Evolutionary conservation across 2,113 vertebrate species (phyloP).

Genomic region (Microtus ochrogaster): DNA sequence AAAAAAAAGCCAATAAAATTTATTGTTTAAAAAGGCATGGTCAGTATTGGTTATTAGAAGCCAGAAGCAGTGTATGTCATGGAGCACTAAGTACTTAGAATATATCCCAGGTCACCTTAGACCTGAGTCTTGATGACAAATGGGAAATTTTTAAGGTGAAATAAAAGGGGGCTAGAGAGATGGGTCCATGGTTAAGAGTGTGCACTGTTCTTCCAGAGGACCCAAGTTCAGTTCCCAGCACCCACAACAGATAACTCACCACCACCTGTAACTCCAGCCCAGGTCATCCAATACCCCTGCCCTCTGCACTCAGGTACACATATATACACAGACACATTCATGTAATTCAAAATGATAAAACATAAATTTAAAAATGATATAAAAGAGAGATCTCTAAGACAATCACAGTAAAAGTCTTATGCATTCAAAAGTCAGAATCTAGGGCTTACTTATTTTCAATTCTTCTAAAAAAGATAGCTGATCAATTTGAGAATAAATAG

Average conservation of each 20-base stretch:
- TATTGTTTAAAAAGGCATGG: not conserved
- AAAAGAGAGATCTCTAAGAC: not conserved
- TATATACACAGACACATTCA: not conserved
- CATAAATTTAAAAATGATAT: not conserved
- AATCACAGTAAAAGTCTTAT: not conserved
- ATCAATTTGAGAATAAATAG: conserved; percentile 15
- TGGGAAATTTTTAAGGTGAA: not conserved
- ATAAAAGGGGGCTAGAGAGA: not conserved
- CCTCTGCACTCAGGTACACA: not conserved
- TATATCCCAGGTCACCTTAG: not conserved
- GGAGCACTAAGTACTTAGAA: not conserved
- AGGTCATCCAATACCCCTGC: not conserved
- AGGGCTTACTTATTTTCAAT: conserved; percentile 35
- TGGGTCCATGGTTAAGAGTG: not conserved
- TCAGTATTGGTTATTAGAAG: conserved; percentile 21
- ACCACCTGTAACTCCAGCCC: not conserved
- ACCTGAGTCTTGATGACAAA: conserved; percentile 52
- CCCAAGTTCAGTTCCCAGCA: not conserved
- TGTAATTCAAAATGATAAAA: not conserved
- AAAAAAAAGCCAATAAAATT: conserved; percentile 12
- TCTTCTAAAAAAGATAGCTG: conserved; percentile 29
- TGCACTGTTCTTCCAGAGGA: not conserved
- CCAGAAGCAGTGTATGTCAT: conserved; percentile 26
- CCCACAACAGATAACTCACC: not conserved
- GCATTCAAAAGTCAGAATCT: conserved; percentile 9